Percentiles rank a stretch among this genome's conserved stretches.
Conservation (phyloP, 2,888 invertebrate species). For the Apeira syringaria region DNA sequence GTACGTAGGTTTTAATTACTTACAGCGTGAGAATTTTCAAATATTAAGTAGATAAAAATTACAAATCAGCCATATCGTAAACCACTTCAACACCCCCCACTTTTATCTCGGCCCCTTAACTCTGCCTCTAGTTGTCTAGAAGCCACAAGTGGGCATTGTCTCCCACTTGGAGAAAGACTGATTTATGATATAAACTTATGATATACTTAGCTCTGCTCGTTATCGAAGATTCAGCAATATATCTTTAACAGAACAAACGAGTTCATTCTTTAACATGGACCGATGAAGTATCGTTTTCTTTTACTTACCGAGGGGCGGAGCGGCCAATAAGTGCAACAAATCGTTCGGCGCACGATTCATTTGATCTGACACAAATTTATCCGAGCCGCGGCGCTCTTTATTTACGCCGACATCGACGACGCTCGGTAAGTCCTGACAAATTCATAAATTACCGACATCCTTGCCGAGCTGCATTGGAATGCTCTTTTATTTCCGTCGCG, state of each 20-base stretch:
- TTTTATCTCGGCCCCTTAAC: too few species aligned
- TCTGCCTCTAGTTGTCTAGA: too few species aligned
- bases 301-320: slow-evolving; percentile 42
- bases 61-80: too few species aligned
- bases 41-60: too few species aligned
- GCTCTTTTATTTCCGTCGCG: slow-evolving; percentile 72
- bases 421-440: slow-evolving; percentile 81
- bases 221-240: slow-evolving; percentile 40
- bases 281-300: slow-evolving; percentile 41
- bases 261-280: slow-evolving; percentile 47
- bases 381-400: slow-evolving; percentile 73
- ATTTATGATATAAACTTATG: too few species aligned
- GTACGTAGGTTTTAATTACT: too few species aligned
- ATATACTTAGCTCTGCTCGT: slow-evolving; percentile 16
- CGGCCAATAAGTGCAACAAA: slow-evolving; percentile 74
- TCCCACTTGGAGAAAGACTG: too few species aligned
- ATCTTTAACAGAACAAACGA: slow-evolving; percentile 49
- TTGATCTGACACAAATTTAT: slow-evolving; percentile 84
- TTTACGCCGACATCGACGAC: slow-evolving; percentile 72
- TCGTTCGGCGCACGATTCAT: slow-evolving; percentile 71
- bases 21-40: too few species aligned
- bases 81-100: too few species aligned
- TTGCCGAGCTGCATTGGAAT: slow-evolving; percentile 59
- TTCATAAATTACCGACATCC: slow-evolving; percentile 84
- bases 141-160: too few species aligned